Conservation (phyloP, 2,797 vertebrate species). For the Nannoperca obscura region DNA sequence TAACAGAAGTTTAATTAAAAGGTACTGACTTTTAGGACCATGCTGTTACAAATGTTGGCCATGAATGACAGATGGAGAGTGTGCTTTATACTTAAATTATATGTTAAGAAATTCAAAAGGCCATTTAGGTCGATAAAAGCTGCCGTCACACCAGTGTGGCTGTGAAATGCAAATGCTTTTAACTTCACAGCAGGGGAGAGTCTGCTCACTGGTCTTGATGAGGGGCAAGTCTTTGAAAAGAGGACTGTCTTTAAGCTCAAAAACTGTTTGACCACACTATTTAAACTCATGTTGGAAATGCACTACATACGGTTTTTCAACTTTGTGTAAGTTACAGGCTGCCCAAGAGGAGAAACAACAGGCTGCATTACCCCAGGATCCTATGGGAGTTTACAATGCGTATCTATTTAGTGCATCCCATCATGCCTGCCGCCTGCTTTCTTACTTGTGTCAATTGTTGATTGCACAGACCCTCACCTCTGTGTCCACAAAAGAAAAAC, state of each 20-base stretch:
- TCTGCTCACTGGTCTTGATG: constrained; percentile 46
- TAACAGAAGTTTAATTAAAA: constrained; percentile 48
- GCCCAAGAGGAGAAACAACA: constrained; percentile 8
- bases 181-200: constrained; percentile 65
- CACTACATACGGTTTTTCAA: not conserved
- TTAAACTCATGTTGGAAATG: constrained; percentile 24
- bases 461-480: constrained; percentile 21
- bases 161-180: constrained; percentile 72
- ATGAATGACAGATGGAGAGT: constrained; percentile 37
- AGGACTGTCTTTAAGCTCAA: constrained; percentile 29
- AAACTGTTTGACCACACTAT: constrained; percentile 16
- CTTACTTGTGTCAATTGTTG: not conserved
- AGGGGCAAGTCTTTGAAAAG: constrained; percentile 36
- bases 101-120: constrained; percentile 68
- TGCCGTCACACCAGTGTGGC: constrained; percentile 43
- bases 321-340: not conserved
- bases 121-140: constrained; percentile 63
- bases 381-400: not conserved
- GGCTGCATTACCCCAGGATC: not conserved
- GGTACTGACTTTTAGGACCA: constrained; percentile 10
- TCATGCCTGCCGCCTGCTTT: constrained; percentile 2
- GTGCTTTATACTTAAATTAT: constrained; percentile 59
- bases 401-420: not conserved
- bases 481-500: constrained; percentile 17
- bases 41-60: constrained; percentile 27